Conservation (phyloP, 2,113 vertebrate species). For the Aspidoscelis tigris region DNA sequence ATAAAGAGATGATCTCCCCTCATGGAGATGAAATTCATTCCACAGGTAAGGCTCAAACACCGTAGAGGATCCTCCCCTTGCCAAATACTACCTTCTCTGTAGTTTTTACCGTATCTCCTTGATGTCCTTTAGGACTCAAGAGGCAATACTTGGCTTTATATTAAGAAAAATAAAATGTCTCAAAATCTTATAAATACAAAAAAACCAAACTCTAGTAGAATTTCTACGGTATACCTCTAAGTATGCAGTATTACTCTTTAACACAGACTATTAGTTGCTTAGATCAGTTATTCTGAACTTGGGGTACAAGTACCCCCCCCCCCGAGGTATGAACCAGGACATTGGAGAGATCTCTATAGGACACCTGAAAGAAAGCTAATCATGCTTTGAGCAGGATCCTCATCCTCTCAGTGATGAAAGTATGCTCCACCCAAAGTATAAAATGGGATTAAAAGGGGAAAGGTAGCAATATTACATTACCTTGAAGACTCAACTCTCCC, state of each 20-base stretch:
- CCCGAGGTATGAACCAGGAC: too few relatives aligned
- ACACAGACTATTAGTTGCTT: not conserved
- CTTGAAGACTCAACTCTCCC: constrained; percentile 32
- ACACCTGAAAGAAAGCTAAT: not conserved
- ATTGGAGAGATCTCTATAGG: not conserved
- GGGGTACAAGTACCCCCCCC: too few relatives aligned
- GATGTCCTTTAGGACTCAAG: constrained; percentile 18
- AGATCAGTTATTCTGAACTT: not conserved
- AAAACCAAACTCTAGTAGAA: constrained; percentile 6
- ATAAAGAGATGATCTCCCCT: not conserved
- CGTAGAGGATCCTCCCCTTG: not conserved
- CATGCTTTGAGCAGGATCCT: not conserved
- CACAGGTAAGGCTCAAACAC: not conserved
- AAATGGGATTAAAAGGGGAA: constrained; percentile 22
- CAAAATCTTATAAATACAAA: not conserved
- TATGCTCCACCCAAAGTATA: not conserved
- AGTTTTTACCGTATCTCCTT: constrained; percentile 40
- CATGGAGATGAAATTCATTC: not conserved
- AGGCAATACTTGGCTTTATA: constrained; percentile 41
- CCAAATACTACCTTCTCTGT: constrained; percentile 49
- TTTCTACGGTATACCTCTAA: not conserved
- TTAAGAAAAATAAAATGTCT: constrained; percentile 31
- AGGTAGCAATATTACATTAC: constrained; percentile 24
- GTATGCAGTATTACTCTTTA: not conserved
- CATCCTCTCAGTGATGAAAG: not conserved